Base-by-base conservation (phyloP, 1,140 invertebrate genomes). In the Choristoneura fumiferana region DNA sequence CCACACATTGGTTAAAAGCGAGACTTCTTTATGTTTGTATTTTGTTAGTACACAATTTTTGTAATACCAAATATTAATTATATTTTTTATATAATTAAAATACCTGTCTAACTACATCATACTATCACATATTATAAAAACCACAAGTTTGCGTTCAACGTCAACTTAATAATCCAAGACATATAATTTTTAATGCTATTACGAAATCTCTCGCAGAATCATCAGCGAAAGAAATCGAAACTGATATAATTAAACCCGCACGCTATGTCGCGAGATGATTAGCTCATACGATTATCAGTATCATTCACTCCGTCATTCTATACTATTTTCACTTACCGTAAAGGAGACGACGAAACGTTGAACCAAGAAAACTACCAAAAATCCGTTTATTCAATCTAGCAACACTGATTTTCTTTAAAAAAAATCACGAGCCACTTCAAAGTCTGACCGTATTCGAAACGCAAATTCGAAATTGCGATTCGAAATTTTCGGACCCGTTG, bases 261-360 rank as follows among this genome's bases (percentile, higher is more conserved):
- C 67, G 67, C 67, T 60, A 62, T 62, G 53, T 57, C 55, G 63
- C 58, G 40, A 45, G 40, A 45, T 45, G 40, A 45, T 45, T 45
- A 45, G 40, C 10, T 45, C 40, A 22, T 45, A 45, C 40, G 40
- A 45, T 45, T 45, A 45, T 45, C 40, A 45, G 40, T 45, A 22
- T 22, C 40, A 45, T 45, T 45, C 40, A 45, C 40, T 18, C 40
- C 8, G n/a, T 17, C 15, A 45, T 45, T 45, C 40, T 18, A 17
- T 10, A 45, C 18, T 17, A 58, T 60, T 52, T 54, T 55, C 33
- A 79, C 79, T 82, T 35, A 82, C 79, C 76, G 76, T 59, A 69
- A 67, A 63, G 61, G 55, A 66, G 53, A 74, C 74, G 73, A 80
- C 58, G 62, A 52, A 66, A 36, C 12, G 34, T 56, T 33, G 35